Evolutionary conservation across 2,113 vertebrate genomes (phyloP).

Genomic region (Prolemur simus): DNA sequence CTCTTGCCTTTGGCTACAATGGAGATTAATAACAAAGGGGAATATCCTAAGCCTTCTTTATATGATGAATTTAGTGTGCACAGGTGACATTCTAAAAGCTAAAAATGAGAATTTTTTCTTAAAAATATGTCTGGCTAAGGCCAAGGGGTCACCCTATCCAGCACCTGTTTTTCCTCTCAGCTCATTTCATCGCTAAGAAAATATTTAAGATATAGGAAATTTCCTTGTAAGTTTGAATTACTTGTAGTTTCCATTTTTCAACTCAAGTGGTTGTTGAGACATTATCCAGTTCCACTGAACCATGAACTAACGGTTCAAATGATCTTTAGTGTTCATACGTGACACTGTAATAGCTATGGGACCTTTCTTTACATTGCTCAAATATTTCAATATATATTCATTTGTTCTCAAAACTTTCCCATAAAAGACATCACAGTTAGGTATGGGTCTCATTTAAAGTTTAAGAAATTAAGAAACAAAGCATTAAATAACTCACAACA

Average conservation of each 20-base stretch:
- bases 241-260: not conserved
- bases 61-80: not conserved
- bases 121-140: not conserved
- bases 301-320: constrained; percentile 15
- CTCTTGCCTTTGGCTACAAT: not conserved
- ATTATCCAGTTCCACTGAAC: not conserved
- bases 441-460: not conserved
- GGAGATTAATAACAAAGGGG: not conserved
- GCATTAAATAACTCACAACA: not conserved
- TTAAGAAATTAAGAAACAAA: constrained; percentile 21
- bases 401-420: constrained; percentile 19
- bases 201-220: not conserved
- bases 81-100: not conserved
- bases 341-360: not conserved
- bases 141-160: not conserved
- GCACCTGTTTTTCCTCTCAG: not conserved
- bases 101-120: constrained; percentile 13
- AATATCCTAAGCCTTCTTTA: not conserved
- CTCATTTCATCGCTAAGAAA: constrained; percentile 18
- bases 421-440: not conserved
- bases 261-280: not conserved
- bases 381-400: not conserved
- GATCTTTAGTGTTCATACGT: not conserved
- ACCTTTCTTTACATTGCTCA: not conserved
- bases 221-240: not conserved